Base-by-base conservation (phyloP, 2,113 vertebrate genomes). In the Cephalopholis sonnerati region DNA sequence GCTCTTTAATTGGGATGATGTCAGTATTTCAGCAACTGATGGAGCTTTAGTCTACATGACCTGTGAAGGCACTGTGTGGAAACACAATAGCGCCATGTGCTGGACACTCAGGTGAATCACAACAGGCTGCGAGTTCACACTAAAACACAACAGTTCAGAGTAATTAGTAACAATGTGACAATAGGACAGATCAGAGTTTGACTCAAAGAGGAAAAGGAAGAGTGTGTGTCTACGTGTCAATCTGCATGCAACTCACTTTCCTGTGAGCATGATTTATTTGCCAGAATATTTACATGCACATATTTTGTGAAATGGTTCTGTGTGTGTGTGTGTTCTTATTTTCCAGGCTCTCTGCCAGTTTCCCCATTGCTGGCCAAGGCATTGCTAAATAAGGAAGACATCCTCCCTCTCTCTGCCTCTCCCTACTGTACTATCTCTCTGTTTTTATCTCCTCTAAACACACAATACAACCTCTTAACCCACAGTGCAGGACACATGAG, bases 371-470 rank as follows among this genome's bases (percentile, higher is more conserved):
- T 41, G 70, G 79, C 85, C 73, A 83, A 83, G 75, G 62, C 41
- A 67, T 87, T 32, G 24, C 91, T 89, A 91, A 87, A 93, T 88
- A 92, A 90, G 90, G 91, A 89, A 87, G 44, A 27, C 66, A 63
- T 66, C 16, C 41, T 44, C 41, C n/a, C n/a, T 48, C 5, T n/a
- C 17, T 39, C 66, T 27, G 36, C n/a, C 51, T 59, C 65, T 39
- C 12, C 15, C 8, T 50, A 17, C 22, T 71, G 58, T 11, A 20
- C 36, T 69, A 65, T 25, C 25, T 44, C 48, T 48, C 5, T 10
- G 2, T 24, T 27, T 54, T 27, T 5, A 25, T 15, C 32, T 59
- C 3, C 1, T 20, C 7, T 22, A 29, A 78, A 44, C 27, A 67
- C 61, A 18, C 12, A 20, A 51, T 32, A 48, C 29, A 58, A 39